Evolutionary conservation across 2,797 vertebrate genomes (phyloP), one percentile per base, ranked within the genome.

Genomic region (Kryptolebias ocellatus): DNA sequence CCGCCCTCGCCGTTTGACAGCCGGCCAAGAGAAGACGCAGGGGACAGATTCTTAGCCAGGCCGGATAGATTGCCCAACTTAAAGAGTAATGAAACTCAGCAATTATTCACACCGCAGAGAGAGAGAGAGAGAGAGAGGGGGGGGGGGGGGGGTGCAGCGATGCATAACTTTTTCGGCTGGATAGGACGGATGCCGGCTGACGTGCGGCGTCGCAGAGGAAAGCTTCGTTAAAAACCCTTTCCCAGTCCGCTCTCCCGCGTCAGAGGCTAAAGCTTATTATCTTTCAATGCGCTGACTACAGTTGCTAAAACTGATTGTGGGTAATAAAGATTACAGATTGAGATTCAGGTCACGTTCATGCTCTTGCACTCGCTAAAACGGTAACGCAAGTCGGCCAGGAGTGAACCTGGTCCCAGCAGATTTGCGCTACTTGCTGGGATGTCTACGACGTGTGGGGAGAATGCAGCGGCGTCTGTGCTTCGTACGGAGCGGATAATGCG

Each of bases 31-130:
- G 15, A 60, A 85, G 56, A 86, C 83, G 76, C 85, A 20, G 47
- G 85, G 81, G 84, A 90, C 65, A 72, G 72, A 78, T 86, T 80
- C 20, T 82, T 60, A 76, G 45, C 74, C 73, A 67, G 64, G 70
- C 34, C 54, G 79, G 77, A 81, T 67, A 78, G 70, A 83, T 80
- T 59, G 65, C 78, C 60, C 54, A 53, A 67, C 46, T 82, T 83
- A 73, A 81, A 65, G 58, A 84, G 64, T 14, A 49, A 74, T 70
- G 63, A 65, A 83, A 78, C 70, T 81, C 76, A 70, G 80, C 76
- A 83, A 61, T 83, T 78, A 74, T 42, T 80, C 63, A 65, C 64
- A 56, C 44, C 53, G 72, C 42, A 3, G 69, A 10, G 37, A 24
- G 2, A 24, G 20, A 1, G 20, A 24, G 20, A 24, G 20, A 24